Evolutionary conservation across 2,797 vertebrate genomes (phyloP), one percentile per base, ranked within the genome.

Genomic region (Xerus rutilus): DNA sequence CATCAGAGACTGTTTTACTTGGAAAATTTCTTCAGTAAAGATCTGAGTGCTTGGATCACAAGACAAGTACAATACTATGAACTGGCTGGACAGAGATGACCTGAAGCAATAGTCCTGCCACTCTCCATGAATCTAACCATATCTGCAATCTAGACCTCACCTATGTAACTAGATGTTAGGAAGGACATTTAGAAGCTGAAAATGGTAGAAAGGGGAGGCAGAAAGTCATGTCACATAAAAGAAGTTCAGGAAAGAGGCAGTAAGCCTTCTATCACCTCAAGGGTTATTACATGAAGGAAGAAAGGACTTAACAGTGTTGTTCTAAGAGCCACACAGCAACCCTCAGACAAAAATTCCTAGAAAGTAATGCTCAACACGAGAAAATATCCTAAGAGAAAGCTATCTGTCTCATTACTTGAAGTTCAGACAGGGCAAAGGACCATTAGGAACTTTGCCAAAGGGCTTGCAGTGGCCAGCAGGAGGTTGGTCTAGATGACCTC

Each of bases 291-390:
- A 45, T 74, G 11, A 96, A 86, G 32, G 23, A 93, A 28, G 23
- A 88, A 90, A 91, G 14, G 23, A 52, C 43, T 59, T 86, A 73
- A 74, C n/a, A 35, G 57, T 45, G 73, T 54, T 93, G 59, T 87
- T 72, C 45, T 85, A 84, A 70, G 35, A 91, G 64, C 62, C 72
- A 94, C n/a, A 69, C 5, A 47, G 5, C 67, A 86, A 92, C 76
- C 23, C 74, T 83, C 0, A 47, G 30, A 70, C 17, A 74, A 76
- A 83, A 96, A 89, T 67, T 49, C 89, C 43, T 83, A 85, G 76
- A 93, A 84, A 59, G 74, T 93, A 95, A 87, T 54, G 54, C 45
- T 95, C 52, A 83, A 85, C 35, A 69, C 25, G 49, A 82, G 70
- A 52, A 96, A 21, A 13, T n/a, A 43, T 21, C 65, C 65, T 70